Base-by-base conservation (phyloP, 2,888 invertebrate genomes). In the Camptogramma bilineatum region DNA sequence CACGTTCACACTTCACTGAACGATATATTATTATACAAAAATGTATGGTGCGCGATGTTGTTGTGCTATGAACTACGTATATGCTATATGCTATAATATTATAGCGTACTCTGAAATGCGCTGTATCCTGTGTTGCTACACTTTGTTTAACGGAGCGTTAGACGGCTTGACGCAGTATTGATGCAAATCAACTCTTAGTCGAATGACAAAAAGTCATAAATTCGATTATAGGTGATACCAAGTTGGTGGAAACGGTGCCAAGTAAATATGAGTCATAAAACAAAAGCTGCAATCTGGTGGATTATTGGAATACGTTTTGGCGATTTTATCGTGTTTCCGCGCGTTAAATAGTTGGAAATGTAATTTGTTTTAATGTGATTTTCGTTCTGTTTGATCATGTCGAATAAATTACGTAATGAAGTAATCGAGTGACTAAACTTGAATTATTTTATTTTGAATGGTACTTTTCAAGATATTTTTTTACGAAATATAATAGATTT, bases 191-290 rank as follows among this genome's bases (percentile, higher is more conserved):
- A 24, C 42, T 44, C 7, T 39, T 34, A 48, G 8, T 34, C 34
- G 16, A 56, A 18, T 34, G 47, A 21, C 48, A 34, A 56, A n/a
- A 55, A 4, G 13, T 0, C 13, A 47, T 18, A 19, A 34, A 55
- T 55, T 16, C 9, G 17, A 57, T 50, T 50, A 5, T 2, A 34
- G 48, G 34, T 39, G 34, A 19, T 46, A 19, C 18, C 34, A 16
- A 47, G 13, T 28, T 21, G 39, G 28, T 54, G 48, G 42, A 28
- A 50, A 42, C 50, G 65, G 70, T 72, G 73, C 75, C 73, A 77
- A 65, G 61, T 70, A 73, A 71, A 70, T 71, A 70, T 65, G 61
- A 71, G 71, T 72, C 66, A 72, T 70, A 71, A 75, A 75, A 75
- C 74, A 78, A 79, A 72, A 72, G 72, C 64, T 71, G 57, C 64